phyloP scores from a whole-genome alignment of 2,113 vertebrate genomes.

The Nothoprocta pentlandii region DNA sequence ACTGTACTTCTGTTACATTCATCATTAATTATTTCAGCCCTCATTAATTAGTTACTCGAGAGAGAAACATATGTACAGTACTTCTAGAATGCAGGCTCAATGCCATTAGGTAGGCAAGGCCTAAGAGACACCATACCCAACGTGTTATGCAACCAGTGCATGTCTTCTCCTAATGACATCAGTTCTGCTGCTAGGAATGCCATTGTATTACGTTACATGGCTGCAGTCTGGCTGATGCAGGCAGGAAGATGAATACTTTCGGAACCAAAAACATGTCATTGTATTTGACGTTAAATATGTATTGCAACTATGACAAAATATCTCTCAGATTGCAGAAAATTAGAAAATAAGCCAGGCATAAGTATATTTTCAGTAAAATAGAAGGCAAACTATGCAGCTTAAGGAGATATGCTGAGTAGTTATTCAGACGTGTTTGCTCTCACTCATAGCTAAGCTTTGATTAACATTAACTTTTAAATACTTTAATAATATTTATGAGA shows the following conservation, averaged over 20 bases:
- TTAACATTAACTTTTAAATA: constrained; percentile 42
- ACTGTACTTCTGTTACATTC: constrained; percentile 76
- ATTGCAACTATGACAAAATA: neutral
- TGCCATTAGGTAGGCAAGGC: constrained; percentile 23
- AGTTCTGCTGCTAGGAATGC: neutral
- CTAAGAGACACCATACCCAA: constrained; percentile 8
- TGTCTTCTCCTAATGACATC: neutral
- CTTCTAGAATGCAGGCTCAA: constrained; percentile 44
- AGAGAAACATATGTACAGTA: constrained; percentile 69
- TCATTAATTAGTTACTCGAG: constrained; percentile 81
- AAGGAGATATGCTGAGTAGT: neutral
- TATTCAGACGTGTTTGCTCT: neutral
- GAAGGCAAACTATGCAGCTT: neutral
- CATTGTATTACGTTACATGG: neutral
- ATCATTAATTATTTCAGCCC: constrained; percentile 82
- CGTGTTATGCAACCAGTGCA: neutral
- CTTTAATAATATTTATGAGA: neutral
- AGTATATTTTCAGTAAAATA: neutral
- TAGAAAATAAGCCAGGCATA: neutral
- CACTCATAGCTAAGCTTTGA: neutral
- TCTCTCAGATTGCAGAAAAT: neutral
- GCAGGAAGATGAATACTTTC: neutral
- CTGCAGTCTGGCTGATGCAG: neutral
- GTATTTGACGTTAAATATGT: neutral
- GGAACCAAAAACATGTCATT: neutral